Evolutionary conservation across 2,113 vertebrate genomes (phyloP).

Genomic region (Pedetes capensis): DNA sequence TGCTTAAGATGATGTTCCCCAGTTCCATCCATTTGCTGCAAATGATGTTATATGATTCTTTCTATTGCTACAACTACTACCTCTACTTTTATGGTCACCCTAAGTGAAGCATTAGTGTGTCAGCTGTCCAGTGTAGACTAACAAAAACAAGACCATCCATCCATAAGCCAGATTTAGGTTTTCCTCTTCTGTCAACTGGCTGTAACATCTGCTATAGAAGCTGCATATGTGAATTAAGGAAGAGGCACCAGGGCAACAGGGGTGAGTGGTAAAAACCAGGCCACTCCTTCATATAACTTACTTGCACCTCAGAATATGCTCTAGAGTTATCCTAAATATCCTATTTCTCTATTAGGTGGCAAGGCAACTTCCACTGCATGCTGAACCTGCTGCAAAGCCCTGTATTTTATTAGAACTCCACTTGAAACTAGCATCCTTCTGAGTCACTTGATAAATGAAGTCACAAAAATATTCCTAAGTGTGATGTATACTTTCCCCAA

Average conservation of each 20-base stretch:
- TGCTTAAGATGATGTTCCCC: too few relatives aligned
- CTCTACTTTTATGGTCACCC: neutral
- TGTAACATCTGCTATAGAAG: neutral
- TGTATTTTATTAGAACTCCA: neutral
- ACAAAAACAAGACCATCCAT: neutral
- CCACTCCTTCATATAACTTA: neutral
- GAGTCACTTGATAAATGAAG: neutral
- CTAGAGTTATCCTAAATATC: neutral
- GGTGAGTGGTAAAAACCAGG: neutral
- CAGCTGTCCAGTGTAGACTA: neutral
- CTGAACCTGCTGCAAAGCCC: neutral
- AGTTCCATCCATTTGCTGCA: too few relatives aligned
- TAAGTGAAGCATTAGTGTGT: neutral
- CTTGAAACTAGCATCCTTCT: neutral
- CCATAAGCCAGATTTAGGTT: neutral
- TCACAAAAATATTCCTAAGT: neutral
- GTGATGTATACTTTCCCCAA: neutral
- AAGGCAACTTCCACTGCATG: neutral
- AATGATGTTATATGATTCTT: too few relatives aligned
- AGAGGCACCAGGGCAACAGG: neutral
- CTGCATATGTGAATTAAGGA: neutral
- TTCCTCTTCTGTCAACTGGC: neutral
- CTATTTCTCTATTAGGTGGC: neutral
- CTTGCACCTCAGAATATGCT: neutral
- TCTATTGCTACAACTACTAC: neutral